Base-by-base conservation (phyloP, 2,797 vertebrate species). In the Microctenopoma steveboyesi region DNA sequence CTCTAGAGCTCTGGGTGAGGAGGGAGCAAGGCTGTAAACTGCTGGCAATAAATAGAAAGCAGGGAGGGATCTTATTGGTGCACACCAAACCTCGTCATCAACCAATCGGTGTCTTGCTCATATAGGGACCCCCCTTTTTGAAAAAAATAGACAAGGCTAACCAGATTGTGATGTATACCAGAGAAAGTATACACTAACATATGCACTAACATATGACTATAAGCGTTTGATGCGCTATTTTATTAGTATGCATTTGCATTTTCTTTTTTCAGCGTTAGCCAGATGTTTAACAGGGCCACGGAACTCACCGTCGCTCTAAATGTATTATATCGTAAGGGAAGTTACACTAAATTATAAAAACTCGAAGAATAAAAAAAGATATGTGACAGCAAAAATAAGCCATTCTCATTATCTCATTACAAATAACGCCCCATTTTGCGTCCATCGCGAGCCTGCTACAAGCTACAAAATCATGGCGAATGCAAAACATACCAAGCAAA, bases 1-100 rank as follows among this genome's bases (percentile, higher is more conserved):
- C 91, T 94, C 94, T 94, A 94, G 89, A 94, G 94, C 95, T 96
- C 95, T 96, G 95, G 95, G 95, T 96, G 95, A 97, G 96, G 95
- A 97, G 96, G 95, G 96, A 95, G 95, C 95, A 94, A 88, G 78
- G 94, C 95, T 91, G 95, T 95, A 95, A 95, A 94, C 96, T 95
- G 96, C 96, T 94, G 95, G 96, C 96, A 97, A 97, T 98, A 98
- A 98, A 98, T 98, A 98, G 95, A 95, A 95, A 93, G 88, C 90
- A 95, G 93, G 92, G 88, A 84, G 91, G 90, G 89, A 92, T 95
- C 93, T 94, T 84, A 98, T 97, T 98, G 97, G 96, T 94, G 88
- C 86, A 90, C 91, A 93, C 93, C 93, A 94, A 96, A 96, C 94
- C 91, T 97, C 96, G 96, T 97, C 96, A 97, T 94, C 94, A 92